Base-by-base conservation (phyloP, 2,888 invertebrate species). In the Epistrophe eligans region DNA sequence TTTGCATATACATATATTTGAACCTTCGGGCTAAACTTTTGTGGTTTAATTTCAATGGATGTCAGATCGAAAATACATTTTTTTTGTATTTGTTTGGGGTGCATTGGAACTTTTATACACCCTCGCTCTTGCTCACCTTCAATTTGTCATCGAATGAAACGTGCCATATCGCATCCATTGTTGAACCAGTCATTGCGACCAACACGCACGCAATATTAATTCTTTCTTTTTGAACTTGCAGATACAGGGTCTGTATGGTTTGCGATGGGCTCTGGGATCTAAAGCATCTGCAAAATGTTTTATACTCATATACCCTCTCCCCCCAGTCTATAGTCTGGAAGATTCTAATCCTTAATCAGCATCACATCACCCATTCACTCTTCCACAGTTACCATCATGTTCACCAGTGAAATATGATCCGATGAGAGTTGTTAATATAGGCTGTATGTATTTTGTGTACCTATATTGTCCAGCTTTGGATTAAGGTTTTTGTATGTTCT, bases 111-210 rank as follows among this genome's bases (percentile, higher is more conserved):
- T 19, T 40, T 13, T 17, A n/a, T 62, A 55, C 67, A 52, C 32
- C 57, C 66, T 19, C 28, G 11, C 6, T 43, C 24, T n/a, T 28
- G n/a, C 38, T 11, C 73, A 83, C 83, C 83, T 83, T 76, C 55
- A 79, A 87, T 87, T 87, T 87, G 87, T 87, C 87, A 83, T 79
- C 87, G 67, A 66, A 80, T 50, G 52, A 83, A 83, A 83, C 87
- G 87, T 87, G 87, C 83, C 87, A 77, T 87, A 87, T 87, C 87
- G 79, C 79, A 48, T 74, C 72, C 83, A 87, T 87, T 87, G 87
- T 87, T 79, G 76, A 55, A 82, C 79, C 83, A 87, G 83, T 87
- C 83, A 67, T 67, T 83, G 66, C 50, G 77, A 62, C 60, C 60
- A 40, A 43, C 79, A 79, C 87, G 74, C 87, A 83, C 76, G 82